Evolutionary conservation across 2,888 invertebrate genomes (phyloP), one percentile per base, ranked within the genome.

Genomic region (Epinotia nisella): DNA sequence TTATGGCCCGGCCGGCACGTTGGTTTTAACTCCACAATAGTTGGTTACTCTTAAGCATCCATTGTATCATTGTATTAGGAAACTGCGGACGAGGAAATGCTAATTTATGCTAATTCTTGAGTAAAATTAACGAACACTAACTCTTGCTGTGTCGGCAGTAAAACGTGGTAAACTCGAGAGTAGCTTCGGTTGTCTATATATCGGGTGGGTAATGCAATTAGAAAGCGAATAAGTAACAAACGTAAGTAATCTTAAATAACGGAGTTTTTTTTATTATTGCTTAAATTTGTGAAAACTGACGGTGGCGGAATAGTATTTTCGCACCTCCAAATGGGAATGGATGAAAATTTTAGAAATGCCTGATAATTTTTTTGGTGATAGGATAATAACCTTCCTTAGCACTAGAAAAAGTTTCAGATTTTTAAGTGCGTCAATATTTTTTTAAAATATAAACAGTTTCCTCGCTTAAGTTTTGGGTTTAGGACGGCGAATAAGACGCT

Each of bases 41-140:
- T 82, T 80, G 80, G 81, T 78, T 82, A 74, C 73, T 68, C 72
- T 69, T 60, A 70, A 64, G 58, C 49, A 39, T 59, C 60, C 62
- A 70, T 66, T 67, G 55, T 66, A 59, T 53, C 55, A 70, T 66
- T 66, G 53, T 67, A 60, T 55, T 58, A 17, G 60, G 21, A 53
- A 71, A 55, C 41, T 65, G 59, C 39, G 55, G 39, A 66, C 66
- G 10, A 10, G 66, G 66, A 56, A 56, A 66, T 66, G 55, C 55
- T 66, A 66, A 66, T 66, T 66, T 66, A 56, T 66, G 66, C 21
- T 66, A 56, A 66, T 66, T 55, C 55, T 66, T 11, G 41, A 15
- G 41, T 66, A 41, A 66, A 56, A 53, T 65, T 65, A 66, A 66
- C 66, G 55, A 39, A 41, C 21, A 15, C 55, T 24, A 17, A 66